Evolutionary conservation across 1,140 invertebrate genomes (phyloP).

Genomic region (Platorchestia sp.): DNA sequence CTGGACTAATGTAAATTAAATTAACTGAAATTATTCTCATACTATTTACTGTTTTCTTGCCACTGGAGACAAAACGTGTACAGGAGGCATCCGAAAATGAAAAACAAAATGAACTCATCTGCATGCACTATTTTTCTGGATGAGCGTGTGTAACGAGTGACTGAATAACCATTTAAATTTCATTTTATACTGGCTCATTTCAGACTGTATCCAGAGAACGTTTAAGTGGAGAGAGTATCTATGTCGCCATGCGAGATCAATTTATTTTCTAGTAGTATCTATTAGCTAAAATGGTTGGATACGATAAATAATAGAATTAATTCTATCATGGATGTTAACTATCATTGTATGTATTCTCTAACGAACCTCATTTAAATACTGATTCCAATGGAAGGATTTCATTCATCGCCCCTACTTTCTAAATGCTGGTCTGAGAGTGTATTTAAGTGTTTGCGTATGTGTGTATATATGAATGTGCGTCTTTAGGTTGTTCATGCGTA

Average conservation of each 20-base stretch:
- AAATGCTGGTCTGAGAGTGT: no score
- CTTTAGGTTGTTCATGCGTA: no score
- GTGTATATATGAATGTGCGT: no score
- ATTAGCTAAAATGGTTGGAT: no score
- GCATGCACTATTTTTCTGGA: not conserved
- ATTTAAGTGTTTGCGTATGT: no score
- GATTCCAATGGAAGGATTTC: no score
- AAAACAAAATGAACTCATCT: not conserved
- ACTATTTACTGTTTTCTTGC: not conserved
- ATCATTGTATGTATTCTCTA: no score
- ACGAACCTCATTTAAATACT: no score
- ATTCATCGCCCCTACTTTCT: no score
- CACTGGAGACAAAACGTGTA: not conserved
- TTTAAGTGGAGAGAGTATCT: not conserved
- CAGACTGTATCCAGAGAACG: not conserved
- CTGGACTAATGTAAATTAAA: no score
- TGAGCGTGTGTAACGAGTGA: not conserved
- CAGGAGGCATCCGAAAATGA: not conserved
- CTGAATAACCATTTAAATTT: not conserved
- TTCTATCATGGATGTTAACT: no score
- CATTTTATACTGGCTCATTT: not conserved
- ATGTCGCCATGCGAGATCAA: not conserved
- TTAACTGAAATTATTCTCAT: not conserved
- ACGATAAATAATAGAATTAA: no score
- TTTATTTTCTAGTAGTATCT: not conserved